Conservation (phyloP, 2,888 invertebrate species). For the Hybos culiciformis region DNA sequence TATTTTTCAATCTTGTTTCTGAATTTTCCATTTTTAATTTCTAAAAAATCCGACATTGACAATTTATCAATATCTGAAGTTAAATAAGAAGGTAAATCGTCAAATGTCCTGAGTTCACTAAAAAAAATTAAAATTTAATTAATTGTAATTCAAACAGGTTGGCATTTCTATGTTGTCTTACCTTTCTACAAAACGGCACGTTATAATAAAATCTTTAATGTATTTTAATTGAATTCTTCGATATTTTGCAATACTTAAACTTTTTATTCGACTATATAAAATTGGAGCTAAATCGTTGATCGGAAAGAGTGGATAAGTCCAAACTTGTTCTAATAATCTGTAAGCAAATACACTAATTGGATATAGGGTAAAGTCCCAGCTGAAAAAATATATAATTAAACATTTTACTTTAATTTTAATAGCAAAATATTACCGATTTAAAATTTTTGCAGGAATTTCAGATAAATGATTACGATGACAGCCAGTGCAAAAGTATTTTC, state of each 20-base stretch:
- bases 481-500: slow-evolving; percentile 73
- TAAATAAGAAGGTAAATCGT: slow-evolving; percentile 44
- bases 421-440: slow-evolving; percentile 26
- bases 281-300: slow-evolving; percentile 54
- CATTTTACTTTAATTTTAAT: background rate
- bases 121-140: background rate
- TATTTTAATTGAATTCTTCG: slow-evolving; percentile 52
- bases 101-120: slow-evolving; percentile 41
- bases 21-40: slow-evolving; percentile 47
- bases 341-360: slow-evolving; percentile 72
- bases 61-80: slow-evolving; percentile 52
- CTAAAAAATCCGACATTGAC: slow-evolving; percentile 56
- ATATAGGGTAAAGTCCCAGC: slow-evolving; percentile 45
- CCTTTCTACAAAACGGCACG: slow-evolving; percentile 53
- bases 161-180: slow-evolving; percentile 23
- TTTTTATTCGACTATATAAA: slow-evolving; percentile 48
- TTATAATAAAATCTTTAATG: slow-evolving; percentile 54
- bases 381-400: slow-evolving; percentile 12
- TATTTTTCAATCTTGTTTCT: slow-evolving; percentile 42
- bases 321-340: slow-evolving; percentile 61
- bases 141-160: slow-evolving; percentile 19
- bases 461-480: slow-evolving; percentile 68
- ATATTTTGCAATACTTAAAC: slow-evolving; percentile 45
- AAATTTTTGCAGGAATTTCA: slow-evolving; percentile 52
- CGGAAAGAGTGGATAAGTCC: slow-evolving; percentile 62